Base-by-base conservation (phyloP, 2,888 invertebrate genomes). In the Eremobia ochroleuca region DNA sequence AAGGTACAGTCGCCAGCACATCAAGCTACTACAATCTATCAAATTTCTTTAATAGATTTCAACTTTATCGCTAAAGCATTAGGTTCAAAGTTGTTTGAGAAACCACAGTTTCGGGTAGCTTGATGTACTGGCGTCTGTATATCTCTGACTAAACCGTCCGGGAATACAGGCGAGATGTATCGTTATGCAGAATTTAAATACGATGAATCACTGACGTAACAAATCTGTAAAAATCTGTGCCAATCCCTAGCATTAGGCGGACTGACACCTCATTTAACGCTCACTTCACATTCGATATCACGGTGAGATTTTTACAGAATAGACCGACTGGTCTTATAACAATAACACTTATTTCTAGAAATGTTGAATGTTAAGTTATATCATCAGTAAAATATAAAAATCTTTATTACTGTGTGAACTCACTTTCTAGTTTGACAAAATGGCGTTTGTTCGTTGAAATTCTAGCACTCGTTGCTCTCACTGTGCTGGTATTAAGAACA, bases 381-480 rank as follows among this genome's bases (percentile, higher is more conserved):
- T 86, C 79, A 86, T 82, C 76, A 76, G 75, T 74, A 76, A 77
- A 77, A 74, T 79, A 75, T 73, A 74, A 77, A 80, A 84, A 80
- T 69, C 79, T 86, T 86, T 82, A 77, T 75, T 34, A 79, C 69
- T 67, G 79, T 87, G 87, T 73, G 86, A 86, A 86, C 77, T 71
- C 76, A 52, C 86, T 86, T 86, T 87, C 87, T 85, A 85, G 74
- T 87, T 82, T 73, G 74, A 76, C 82, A 85, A 85, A 68, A 70
- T 75, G 52, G 43, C 73, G 67, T 85, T 76, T 82, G 85, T 82
- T 76, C 40, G 66, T 73, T 72, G 25, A 52, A 58, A 65, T 43
- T 70, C 62, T 74, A 68, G 49, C 69, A 72, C 59, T 58, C 58
- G 55, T 72, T 59, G 61, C 37, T 73, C 62, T 73, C 64, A 62